These are phyloP conservation scores for Centropus unirufus DNA, from an alignment of 2,113 vertebrate species.

Conservation along the genomic window DNA sequence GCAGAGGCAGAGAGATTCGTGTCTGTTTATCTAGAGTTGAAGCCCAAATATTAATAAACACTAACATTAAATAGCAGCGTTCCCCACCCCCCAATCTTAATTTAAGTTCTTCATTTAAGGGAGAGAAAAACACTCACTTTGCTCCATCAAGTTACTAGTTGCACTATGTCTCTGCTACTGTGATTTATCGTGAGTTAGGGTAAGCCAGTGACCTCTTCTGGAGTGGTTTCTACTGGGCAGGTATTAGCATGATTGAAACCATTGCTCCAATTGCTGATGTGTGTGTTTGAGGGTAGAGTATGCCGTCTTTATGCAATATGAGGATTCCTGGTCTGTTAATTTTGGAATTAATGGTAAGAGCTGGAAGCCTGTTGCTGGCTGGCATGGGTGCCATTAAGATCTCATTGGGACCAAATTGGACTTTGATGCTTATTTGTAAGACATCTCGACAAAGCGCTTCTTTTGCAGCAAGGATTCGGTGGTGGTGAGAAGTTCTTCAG, in stretches of 20 bases:
- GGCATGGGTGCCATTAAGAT: neutral
- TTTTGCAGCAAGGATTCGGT: neutral
- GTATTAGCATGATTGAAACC: neutral
- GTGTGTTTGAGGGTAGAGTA: neutral
- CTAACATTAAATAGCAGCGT: neutral
- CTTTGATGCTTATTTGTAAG: neutral
- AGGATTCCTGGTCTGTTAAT: neutral
- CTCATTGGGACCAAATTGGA: neutral
- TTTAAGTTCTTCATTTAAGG: neutral
- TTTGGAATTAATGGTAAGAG: neutral
- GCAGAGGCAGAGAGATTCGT: neutral
- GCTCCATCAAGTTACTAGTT: neutral
- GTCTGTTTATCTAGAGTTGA: slow-evolving; percentile 15
- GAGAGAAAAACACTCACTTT: neutral
- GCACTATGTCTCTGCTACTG: neutral
- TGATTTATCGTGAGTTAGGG: neutral
- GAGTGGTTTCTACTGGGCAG: neutral
- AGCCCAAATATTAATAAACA: slow-evolving; percentile 23
- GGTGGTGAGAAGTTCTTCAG: neutral
- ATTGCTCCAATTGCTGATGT: fast-evolving
- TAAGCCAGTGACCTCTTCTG: neutral
- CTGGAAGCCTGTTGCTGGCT: neutral
- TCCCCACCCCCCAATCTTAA: fast-evolving
- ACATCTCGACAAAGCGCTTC: neutral
- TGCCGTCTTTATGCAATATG: neutral